Percentiles rank a stretch among this genome's conserved stretches.
Evolutionary conservation across 1,140 invertebrate species (phyloP).

Genomic region (Lycorma delicatula): DNA sequence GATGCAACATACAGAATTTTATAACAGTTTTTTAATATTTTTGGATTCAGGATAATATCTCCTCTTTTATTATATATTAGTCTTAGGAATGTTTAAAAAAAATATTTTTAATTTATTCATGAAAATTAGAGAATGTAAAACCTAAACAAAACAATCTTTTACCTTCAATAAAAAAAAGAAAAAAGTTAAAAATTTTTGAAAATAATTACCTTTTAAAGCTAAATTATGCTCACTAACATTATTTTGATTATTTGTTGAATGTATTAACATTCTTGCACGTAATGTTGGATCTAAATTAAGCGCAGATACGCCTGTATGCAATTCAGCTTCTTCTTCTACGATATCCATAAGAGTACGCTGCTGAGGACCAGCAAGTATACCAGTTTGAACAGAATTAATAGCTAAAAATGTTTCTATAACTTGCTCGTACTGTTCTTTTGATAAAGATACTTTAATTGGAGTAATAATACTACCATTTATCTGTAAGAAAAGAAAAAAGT

Average conservation of each 20-base stretch:
- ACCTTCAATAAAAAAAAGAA: no score
- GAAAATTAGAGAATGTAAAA: no score
- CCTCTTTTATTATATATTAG: no score
- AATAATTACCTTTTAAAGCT: background rate
- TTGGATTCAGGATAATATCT: no score
- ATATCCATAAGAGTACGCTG: slow-evolving; percentile 31
- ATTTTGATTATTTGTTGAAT: slow-evolving; percentile 22
- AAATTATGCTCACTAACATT: background rate
- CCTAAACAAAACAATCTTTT: no score
- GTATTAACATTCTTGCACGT: slow-evolving; percentile 41
- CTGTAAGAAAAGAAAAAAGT: slow-evolving; percentile 36
- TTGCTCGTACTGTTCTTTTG: slow-evolving; percentile 81
- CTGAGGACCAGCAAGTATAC: background rate
- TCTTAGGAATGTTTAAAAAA: no score
- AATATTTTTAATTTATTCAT: no score
- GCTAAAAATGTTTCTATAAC: slow-evolving; percentile 59
- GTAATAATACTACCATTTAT: slow-evolving; percentile 73
- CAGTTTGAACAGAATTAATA: background rate
- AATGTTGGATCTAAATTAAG: slow-evolving; percentile 50
- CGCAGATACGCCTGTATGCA: slow-evolving; percentile 39
- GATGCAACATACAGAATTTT: no score
- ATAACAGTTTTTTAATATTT: no score
- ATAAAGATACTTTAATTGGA: slow-evolving; percentile 72
- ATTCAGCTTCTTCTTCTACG: slow-evolving; percentile 36
- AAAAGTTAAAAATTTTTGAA: no score